A percentile compares a stretch with the other conserved stretches of the same genome.
Conservation (phyloP, 2,797 vertebrate genomes). For the Chaenodraco wilsoni region DNA sequence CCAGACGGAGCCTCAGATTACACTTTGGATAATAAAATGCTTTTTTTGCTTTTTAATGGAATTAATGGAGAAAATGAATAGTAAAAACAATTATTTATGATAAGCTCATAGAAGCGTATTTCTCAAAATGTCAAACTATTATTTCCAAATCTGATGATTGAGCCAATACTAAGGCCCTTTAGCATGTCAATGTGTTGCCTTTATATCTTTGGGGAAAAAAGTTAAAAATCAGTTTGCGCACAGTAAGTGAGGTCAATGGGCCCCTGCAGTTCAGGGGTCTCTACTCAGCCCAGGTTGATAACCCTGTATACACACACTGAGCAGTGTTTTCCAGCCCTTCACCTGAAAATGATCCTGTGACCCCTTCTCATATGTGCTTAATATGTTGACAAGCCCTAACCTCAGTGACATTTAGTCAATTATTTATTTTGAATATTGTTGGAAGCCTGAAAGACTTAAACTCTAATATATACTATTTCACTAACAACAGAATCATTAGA, state of each 20-base stretch:
- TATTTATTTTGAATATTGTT: neutral
- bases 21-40: neutral
- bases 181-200: slow-evolving; percentile 1
- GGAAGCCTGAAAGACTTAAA: neutral
- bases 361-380: neutral
- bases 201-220: neutral
- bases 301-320: neutral
- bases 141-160: neutral
- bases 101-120: neutral
- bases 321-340: too few relatives aligned
- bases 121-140: slow-evolving; percentile 3
- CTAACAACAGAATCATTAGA: neutral
- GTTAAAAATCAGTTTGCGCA: neutral
- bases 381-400: neutral
- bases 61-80: neutral
- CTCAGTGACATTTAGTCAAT: neutral
- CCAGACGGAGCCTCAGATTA: neutral
- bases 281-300: neutral
- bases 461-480: neutral
- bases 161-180: neutral
- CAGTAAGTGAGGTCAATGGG: neutral
- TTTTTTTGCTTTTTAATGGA: neutral
- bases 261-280: neutral
- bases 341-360: neutral
- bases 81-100: neutral